Conservation (phyloP, 2,113 vertebrate species). For the Tenebrosternarchus preto region DNA sequence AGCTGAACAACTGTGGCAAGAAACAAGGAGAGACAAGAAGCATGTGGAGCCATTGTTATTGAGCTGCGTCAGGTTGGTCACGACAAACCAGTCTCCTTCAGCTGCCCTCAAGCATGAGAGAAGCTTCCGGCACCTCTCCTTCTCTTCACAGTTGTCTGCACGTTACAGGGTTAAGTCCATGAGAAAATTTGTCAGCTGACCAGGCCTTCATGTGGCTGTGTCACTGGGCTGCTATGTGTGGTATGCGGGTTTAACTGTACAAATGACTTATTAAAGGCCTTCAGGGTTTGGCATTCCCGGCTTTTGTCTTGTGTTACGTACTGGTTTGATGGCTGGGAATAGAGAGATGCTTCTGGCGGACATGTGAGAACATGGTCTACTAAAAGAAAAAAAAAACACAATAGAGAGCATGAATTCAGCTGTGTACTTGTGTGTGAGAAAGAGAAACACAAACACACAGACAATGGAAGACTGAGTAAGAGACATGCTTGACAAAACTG, state of each 20-base stretch:
- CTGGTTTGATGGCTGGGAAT: conserved; percentile 29
- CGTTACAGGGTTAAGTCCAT: conserved; percentile 28
- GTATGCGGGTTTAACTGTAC: conserved; percentile 38
- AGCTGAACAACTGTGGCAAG: neutral
- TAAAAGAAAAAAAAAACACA: conserved; percentile 6
- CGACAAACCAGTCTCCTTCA: conserved; percentile 6
- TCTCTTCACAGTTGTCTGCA: conserved; percentile 1
- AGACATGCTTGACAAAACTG: neutral
- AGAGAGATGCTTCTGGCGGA: conserved; percentile 14
- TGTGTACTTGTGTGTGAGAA: conserved; percentile 18
- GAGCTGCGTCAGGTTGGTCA: neutral
- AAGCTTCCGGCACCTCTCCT: conserved; percentile 1
- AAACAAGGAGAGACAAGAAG: neutral
- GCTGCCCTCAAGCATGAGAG: neutral
- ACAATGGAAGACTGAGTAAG: neutral
- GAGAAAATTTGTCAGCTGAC: conserved; percentile 31
- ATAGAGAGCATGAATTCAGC: conserved; percentile 21
- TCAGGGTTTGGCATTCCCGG: conserved; percentile 25
- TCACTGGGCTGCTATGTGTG: conserved; percentile 44
- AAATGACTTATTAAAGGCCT: conserved; percentile 41
- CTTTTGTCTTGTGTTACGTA: conserved; percentile 38
- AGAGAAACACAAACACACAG: neutral
- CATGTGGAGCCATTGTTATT: neutral
- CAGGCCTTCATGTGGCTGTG: conserved; percentile 34
- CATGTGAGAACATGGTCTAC: conserved; percentile 29